A percentile compares a stretch with the other conserved stretches of the same genome.
phyloP scores from a whole-genome alignment of 2,797 vertebrate species.

The Euthynnus affinis region DNA sequence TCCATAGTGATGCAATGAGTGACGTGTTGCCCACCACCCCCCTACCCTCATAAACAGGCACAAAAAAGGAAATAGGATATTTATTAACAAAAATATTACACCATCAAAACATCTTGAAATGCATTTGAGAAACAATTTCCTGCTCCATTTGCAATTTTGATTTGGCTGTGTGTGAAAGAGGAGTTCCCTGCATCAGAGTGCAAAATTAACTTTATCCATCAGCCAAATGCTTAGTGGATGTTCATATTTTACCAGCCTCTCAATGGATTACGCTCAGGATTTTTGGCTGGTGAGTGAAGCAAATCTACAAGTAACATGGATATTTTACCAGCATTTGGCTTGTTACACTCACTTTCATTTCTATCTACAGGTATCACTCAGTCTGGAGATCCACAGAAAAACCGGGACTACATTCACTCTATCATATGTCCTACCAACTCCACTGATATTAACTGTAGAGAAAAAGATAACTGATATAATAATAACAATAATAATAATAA shows the following conservation, averaged over 20 bases:
- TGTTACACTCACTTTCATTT: background rate
- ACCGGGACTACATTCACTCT: background rate
- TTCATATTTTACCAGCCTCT: too few species aligned
- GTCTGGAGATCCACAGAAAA: background rate
- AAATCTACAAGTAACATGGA: too few species aligned
- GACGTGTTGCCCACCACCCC: conserved; percentile 1
- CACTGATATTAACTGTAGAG: background rate
- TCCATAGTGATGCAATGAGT: conserved; percentile 35
- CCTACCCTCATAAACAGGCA: background rate
- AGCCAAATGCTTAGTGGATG: too few species aligned
- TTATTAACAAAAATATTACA: background rate
- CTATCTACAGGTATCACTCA: background rate
- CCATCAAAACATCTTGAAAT: background rate
- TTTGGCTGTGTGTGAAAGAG: background rate
- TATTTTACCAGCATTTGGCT: too few species aligned
- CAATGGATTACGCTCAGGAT: too few species aligned
- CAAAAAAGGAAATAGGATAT: background rate
- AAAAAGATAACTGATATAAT: background rate
- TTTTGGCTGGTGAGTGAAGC: too few species aligned
- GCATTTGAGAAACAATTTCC: background rate
- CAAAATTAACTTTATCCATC: too few species aligned
- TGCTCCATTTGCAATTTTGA: background rate
- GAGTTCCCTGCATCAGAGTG: background rate
- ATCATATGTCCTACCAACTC: background rate
- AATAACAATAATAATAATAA: too few species aligned